Evolutionary conservation across 2,888 invertebrate species (phyloP).

Genomic region (Tiphia femorata): DNA sequence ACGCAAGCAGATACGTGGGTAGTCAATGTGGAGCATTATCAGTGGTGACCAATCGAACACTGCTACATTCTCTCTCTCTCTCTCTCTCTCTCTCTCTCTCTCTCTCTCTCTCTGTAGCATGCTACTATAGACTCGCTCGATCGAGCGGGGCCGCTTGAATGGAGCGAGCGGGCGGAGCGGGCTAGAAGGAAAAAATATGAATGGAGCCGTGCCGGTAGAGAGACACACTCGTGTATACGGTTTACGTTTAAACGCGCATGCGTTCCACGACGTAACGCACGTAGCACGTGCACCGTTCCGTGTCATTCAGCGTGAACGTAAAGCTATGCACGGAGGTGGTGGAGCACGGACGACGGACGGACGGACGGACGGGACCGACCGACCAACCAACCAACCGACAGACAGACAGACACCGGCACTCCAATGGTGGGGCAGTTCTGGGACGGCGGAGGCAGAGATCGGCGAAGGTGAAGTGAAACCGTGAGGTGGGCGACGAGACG

Average conservation of each 20-base stretch:
- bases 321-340: slow-evolving; percentile 20
- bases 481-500: no score
- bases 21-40: slow-evolving; percentile 9
- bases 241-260: slow-evolving; percentile 42
- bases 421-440: no score
- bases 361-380: no score
- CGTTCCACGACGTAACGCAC: slow-evolving; percentile 31
- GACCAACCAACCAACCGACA: no score
- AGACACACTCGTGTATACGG: slow-evolving; percentile 46
- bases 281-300: slow-evolving; percentile 39
- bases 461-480: no score
- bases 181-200: slow-evolving; percentile 53
- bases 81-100: neutral
- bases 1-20: no score
- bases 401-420: no score
- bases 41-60: slow-evolving; percentile 16
- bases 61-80: slow-evolving; percentile 2
- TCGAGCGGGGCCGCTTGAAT: slow-evolving; percentile 24
- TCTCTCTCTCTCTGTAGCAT: neutral
- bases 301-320: slow-evolving; percentile 42
- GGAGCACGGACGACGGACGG: neutral
- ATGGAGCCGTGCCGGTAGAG: slow-evolving; percentile 51
- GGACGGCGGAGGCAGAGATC: no score
- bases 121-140: neutral
- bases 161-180: slow-evolving; percentile 28